Percentiles rank a stretch among this genome's conserved stretches.
Conservation (phyloP, 1,140 invertebrate genomes). For the Orius insidiosus region DNA sequence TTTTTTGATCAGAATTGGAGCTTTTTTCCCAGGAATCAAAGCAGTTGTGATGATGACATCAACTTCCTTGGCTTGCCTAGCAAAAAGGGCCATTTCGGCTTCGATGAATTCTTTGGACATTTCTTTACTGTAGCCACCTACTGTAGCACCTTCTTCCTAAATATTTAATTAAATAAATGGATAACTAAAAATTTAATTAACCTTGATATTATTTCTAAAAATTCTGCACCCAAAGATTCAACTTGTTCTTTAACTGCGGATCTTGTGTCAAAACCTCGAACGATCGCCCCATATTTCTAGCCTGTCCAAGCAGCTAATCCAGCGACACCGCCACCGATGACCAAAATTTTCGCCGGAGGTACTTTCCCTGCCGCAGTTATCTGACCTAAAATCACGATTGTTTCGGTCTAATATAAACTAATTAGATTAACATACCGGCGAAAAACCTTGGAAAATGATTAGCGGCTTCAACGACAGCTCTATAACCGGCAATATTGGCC, state of each 20-base stretch:
- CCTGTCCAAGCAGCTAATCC: slow-evolving; percentile 73
- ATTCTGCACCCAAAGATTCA: slow-evolving; percentile 73
- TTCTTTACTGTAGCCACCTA: slow-evolving; percentile 75
- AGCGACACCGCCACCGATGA: slow-evolving; percentile 79
- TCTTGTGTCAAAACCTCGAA: slow-evolving; percentile 72
- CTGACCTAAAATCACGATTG: slow-evolving; percentile 38
- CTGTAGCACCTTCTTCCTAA: slow-evolving; percentile 67
- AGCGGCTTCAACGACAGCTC: slow-evolving; percentile 76
- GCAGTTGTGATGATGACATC: slow-evolving; percentile 75
- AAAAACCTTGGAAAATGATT: slow-evolving; percentile 82
- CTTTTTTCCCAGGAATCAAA: slow-evolving; percentile 73
- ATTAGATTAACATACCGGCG: slow-evolving; percentile 35
- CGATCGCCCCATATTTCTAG: slow-evolving; percentile 80
- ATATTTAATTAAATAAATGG: slow-evolving; percentile 18
- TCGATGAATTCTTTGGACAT: slow-evolving; percentile 80
- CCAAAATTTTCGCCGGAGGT: slow-evolving; percentile 67
- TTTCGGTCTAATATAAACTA: background rate
- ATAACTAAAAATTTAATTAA: slow-evolving; percentile 20
- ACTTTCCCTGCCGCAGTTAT: slow-evolving; percentile 75
- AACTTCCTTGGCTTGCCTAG: slow-evolving; percentile 63
- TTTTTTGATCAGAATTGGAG: slow-evolving; percentile 65
- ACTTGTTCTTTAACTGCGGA: slow-evolving; percentile 78
- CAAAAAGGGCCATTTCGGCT: slow-evolving; percentile 72
- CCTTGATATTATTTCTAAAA: slow-evolving; percentile 60
- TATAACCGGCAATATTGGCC: slow-evolving; percentile 82